Evolutionary conservation across 2,888 invertebrate genomes (phyloP), one percentile per base, ranked within the genome.

Genomic region (Plemyria rubiginata): DNA sequence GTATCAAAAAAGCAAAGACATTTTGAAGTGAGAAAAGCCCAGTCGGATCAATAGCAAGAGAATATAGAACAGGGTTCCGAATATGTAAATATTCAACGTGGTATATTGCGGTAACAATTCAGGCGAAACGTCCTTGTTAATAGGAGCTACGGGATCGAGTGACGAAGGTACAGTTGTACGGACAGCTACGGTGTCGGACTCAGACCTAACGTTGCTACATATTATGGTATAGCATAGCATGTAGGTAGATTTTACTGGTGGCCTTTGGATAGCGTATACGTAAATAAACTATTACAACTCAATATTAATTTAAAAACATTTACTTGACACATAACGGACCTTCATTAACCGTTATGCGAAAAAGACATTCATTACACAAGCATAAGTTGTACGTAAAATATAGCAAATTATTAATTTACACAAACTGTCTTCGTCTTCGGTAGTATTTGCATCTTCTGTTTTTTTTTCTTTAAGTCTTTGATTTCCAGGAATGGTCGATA

Each of bases 91-190:
- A 77, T 78, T 77, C 72, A 75, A 70, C 67, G 70, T 66, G 66
- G 70, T 69, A 71, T 65, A 74, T 67, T 66, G 66, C 71, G 70
- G 70, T 65, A 70, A 73, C 77, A 76, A 79, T 71, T 76, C 68
- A 64, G 71, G 72, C 72, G 71, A 75, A 80, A 75, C 73, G 75
- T 78, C 76, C 81, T 78, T 73, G 76, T 74, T 81, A 78, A 77
- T 79, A 76, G 75, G 73, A 76, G 70, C 70, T 70, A 60, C 69
- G 69, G 73, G 67, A 72, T 71, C 70, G 60, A 59, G 65, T 70
- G 71, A 75, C 75, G 72, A 74, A 72, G 75, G 74, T 70, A 70
- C 74, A 65, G 22, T n/a, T 73, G 49, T 73, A 22, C 22, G 3
- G 22, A 22, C 53, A 54, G 56, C 46, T 40, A 48, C 32, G 62